These are phyloP conservation scores for Budorcas taxicolor DNA, from an alignment of 2,113 vertebrate genomes.

Conservation along the genomic window DNA sequence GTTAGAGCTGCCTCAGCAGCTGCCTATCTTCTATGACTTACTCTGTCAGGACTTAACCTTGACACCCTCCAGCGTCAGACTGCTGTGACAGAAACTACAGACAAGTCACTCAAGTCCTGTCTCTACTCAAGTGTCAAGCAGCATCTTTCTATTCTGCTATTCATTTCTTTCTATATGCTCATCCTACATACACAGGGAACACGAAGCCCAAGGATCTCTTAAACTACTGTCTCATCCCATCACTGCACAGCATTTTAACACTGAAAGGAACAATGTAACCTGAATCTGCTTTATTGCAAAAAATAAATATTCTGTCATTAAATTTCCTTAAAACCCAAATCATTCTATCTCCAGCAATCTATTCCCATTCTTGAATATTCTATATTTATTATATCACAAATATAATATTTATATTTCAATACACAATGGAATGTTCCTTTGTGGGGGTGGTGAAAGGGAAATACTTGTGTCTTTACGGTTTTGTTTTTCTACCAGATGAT, in stretches of 20 bases:
- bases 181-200: neutral
- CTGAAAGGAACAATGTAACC: neutral
- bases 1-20: neutral
- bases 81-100: neutral
- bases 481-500: constrained; percentile 47
- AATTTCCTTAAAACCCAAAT: neutral
- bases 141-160: neutral
- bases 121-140: neutral
- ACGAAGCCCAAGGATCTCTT: neutral
- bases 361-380: constrained; percentile 21
- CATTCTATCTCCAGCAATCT: neutral
- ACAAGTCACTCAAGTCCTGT: neutral
- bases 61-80: neutral
- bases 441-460: neutral
- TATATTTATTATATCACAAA: constrained; percentile 11
- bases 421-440: neutral
- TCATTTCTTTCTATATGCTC: neutral
- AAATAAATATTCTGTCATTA: neutral
- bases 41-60: neutral
- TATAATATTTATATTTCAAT: neutral
- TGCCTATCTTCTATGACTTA: neutral
- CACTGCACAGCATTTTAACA: neutral
- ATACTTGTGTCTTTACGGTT: neutral
- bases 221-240: neutral
- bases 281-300: neutral